Conservation (phyloP, 1,140 invertebrate species). For the Macrosteles quadrilineatus region DNA sequence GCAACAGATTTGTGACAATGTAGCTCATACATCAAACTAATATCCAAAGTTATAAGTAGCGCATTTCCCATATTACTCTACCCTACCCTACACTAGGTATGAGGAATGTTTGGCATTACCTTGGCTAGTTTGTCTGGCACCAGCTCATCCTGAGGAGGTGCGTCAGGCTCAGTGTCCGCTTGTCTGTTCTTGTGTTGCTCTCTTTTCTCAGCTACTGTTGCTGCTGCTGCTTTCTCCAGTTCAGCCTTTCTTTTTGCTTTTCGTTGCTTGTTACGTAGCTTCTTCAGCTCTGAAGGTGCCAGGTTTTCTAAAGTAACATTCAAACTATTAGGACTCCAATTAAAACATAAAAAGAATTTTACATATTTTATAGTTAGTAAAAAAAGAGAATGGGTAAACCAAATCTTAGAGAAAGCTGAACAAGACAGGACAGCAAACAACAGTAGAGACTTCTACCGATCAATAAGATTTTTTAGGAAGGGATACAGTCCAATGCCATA, state of each 20-base stretch:
- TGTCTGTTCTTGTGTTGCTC: conserved; percentile 87
- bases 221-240: conserved; percentile 75
- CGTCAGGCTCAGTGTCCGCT: conserved; percentile 82
- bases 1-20: no score
- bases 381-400: no score
- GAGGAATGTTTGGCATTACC: conserved; percentile 27
- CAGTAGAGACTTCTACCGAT: no score
- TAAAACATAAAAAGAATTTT: no score
- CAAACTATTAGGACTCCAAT: no score
- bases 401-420: no score
- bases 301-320: conserved; percentile 74
- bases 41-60: not conserved
- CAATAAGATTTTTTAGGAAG: no score
- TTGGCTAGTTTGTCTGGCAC: conserved; percentile 60
- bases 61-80: no score
- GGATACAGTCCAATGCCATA: no score
- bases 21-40: conserved; percentile 23
- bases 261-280: conserved; percentile 91
- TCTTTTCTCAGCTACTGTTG: conserved; percentile 80
- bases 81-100: no score
- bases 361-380: no score
- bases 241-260: conserved; percentile 94
- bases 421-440: no score
- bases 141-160: conserved; percentile 85
- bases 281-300: conserved; percentile 91